Evolutionary conservation across 1,140 invertebrate genomes (phyloP).

Genomic region (Drosophila pachea): DNA sequence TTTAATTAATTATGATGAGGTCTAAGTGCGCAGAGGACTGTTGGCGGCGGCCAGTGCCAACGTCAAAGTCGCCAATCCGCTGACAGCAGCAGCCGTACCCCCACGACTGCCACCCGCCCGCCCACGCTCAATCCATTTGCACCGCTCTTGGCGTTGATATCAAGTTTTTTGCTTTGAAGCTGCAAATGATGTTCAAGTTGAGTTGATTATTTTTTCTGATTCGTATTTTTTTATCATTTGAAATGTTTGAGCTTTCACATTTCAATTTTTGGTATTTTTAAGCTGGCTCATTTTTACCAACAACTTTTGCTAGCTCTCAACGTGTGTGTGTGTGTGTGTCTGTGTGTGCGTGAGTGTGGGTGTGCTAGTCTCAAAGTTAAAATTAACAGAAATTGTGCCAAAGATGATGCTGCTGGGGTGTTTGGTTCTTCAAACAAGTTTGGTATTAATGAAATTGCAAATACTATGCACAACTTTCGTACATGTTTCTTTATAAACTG

Average conservation of each 20-base stretch:
- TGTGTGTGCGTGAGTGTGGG: slow-evolving; percentile 26
- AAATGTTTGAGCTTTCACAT: slow-evolving; percentile 76
- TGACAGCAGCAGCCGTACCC: neutral
- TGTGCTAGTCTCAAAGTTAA: slow-evolving; percentile 50
- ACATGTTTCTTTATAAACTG: slow-evolving; percentile 77
- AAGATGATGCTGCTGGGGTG: slow-evolving; percentile 25
- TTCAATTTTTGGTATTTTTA: slow-evolving; percentile 71
- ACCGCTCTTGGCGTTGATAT: slow-evolving; percentile 44
- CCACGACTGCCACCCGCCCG: neutral
- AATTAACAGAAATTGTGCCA: slow-evolving; percentile 70
- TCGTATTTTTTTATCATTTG: slow-evolving; percentile 46
- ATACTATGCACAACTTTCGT: slow-evolving; percentile 70
- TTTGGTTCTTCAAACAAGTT: slow-evolving; percentile 62
- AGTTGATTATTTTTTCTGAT: slow-evolving; percentile 25
- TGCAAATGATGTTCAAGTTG: slow-evolving; percentile 72
- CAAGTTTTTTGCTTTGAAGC: slow-evolving; percentile 63
- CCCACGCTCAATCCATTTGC: slow-evolving; percentile 51
- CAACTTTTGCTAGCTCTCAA: slow-evolving; percentile 48
- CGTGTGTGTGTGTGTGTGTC: slow-evolving; percentile 13
- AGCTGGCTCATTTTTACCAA: slow-evolving; percentile 31
- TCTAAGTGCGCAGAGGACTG: slow-evolving; percentile 43
- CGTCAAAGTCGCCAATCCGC: slow-evolving; percentile 16
- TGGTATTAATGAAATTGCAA: slow-evolving; percentile 78
- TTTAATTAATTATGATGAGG: slow-evolving; percentile 77
- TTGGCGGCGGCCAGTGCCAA: slow-evolving; percentile 9